These are phyloP conservation scores for Pionites leucogaster DNA, from an alignment of 2,113 vertebrate genomes.

Conservation along the genomic window DNA sequence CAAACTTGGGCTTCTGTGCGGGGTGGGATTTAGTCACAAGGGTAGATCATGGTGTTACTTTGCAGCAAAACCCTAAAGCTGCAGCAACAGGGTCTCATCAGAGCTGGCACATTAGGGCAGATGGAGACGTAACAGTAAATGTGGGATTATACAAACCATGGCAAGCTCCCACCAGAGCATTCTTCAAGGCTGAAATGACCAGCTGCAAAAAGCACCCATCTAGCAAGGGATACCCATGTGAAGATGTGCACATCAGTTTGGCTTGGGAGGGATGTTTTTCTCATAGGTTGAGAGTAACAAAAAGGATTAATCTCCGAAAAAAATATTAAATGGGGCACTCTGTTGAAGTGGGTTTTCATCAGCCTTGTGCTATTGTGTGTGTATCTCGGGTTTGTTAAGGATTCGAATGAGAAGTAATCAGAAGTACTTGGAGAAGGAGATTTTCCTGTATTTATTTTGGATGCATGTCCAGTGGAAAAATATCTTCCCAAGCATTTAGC, in stretches of 20 bases:
- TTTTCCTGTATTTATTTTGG: slow-evolving; percentile 82
- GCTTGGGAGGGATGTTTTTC: slow-evolving; percentile 24
- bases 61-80: not conserved
- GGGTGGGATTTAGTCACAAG: not conserved
- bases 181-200: not conserved
- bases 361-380: not conserved
- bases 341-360: slow-evolving; percentile 73
- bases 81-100: not conserved
- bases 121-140: not conserved
- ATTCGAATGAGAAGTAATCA: slow-evolving; percentile 49
- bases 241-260: slow-evolving; percentile 1
- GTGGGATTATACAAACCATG: not conserved
- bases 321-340: slow-evolving; percentile 55
- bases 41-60: not conserved
- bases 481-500: slow-evolving; percentile 77
- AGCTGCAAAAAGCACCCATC: slow-evolving; percentile 36
- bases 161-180: not conserved
- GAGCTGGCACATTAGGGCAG: not conserved
- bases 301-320: slow-evolving; percentile 43
- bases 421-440: slow-evolving; percentile 64
- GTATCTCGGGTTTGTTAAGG: slow-evolving; percentile 9
- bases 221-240: not conserved
- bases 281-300: slow-evolving; percentile 4
- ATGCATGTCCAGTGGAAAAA: slow-evolving; percentile 80
- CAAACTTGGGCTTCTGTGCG: not conserved